Evolutionary conservation across 2,888 invertebrate species (phyloP).

Genomic region (Spisula solida): DNA sequence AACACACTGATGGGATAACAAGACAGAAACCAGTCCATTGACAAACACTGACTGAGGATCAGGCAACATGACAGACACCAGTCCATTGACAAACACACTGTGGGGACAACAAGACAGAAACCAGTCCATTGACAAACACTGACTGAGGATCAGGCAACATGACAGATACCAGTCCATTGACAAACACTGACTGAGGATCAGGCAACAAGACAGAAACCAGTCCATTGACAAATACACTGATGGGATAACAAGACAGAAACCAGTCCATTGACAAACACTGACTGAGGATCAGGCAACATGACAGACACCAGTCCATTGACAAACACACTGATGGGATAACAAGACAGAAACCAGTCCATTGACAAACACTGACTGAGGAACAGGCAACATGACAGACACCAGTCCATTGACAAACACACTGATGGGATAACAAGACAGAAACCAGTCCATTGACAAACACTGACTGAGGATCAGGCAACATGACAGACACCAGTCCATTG

Average conservation of each 20-base stretch:
- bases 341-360: neutral
- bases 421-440: neutral
- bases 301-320: neutral
- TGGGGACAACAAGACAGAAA: neutral
- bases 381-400: neutral
- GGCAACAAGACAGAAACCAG: neutral
- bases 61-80: neutral
- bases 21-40: neutral
- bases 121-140: neutral
- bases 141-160: neutral
- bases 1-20: neutral
- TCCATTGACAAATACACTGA: neutral
- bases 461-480: neutral
- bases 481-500: neutral
- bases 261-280: neutral
- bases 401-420: neutral
- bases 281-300: neutral
- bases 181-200: too few relatives aligned
- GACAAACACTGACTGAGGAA: neutral
- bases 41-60: neutral
- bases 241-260: neutral
- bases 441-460: neutral
- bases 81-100: neutral
- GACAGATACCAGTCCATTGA: neutral
- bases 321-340: neutral